These are phyloP conservation scores for Aegotheles bennettii DNA, from an alignment of 2,113 vertebrate species.

Conservation along the genomic window DNA sequence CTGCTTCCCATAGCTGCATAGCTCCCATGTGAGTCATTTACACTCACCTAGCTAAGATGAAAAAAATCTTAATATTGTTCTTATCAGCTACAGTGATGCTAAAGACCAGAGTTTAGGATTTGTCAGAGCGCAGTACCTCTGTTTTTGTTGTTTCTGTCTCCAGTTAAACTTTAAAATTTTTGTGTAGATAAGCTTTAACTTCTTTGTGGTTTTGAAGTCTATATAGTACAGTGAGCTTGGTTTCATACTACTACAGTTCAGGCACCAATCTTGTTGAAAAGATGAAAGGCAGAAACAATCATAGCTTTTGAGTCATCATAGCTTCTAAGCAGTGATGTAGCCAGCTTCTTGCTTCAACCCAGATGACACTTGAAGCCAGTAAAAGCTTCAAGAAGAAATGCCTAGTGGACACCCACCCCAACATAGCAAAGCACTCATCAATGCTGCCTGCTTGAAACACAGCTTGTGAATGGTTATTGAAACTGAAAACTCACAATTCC, in stretches of 20 bases:
- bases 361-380: neutral
- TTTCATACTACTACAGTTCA: neutral
- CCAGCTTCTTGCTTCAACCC: neutral
- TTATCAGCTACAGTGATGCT: neutral
- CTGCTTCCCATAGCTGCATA: neutral
- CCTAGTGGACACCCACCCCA: neutral
- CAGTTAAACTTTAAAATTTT: neutral
- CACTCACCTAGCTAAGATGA: neutral
- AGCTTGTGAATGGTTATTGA: neutral
- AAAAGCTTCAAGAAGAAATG: neutral
- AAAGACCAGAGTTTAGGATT: neutral
- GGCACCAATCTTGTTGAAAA: neutral
- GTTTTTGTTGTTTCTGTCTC: neutral
- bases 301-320: neutral
- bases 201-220: neutral
- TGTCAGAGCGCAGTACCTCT: neutral
- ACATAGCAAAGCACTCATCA: neutral
- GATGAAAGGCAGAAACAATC: neutral
- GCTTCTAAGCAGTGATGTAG: neutral
- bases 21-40: neutral
- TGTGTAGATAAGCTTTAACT: neutral
- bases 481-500: neutral
- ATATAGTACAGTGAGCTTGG: neutral
- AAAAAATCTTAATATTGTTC: neutral
- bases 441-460: neutral